Evolutionary conservation across 2,113 vertebrate genomes (phyloP).

Genomic region (Eulacestoma nigropectus): DNA sequence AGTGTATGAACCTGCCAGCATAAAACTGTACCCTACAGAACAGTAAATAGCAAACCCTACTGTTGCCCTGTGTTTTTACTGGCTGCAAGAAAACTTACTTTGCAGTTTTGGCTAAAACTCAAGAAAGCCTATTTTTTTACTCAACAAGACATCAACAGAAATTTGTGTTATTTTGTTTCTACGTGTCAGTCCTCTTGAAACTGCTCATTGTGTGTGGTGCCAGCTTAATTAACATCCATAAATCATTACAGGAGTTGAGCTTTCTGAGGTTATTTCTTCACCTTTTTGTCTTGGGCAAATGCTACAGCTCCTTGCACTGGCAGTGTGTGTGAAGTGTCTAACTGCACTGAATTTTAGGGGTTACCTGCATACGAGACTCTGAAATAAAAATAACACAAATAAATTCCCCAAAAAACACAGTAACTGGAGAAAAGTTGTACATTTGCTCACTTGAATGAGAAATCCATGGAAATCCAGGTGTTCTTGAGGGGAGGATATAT

Average conservation of each 20-base stretch:
- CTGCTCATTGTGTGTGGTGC: neutral
- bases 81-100: neutral
- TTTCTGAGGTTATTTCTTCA: neutral
- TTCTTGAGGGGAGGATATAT: neutral
- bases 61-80: neutral
- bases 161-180: neutral
- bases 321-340: neutral
- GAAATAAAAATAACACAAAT: neutral
- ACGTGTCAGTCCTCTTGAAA: neutral
- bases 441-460: neutral
- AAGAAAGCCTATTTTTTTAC: conserved; percentile 27
- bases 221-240: neutral
- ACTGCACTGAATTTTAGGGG: neutral
- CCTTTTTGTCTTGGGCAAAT: neutral
- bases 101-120: neutral
- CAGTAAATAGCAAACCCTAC: neutral
- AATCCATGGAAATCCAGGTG: neutral
- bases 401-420: neutral
- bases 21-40: neutral
- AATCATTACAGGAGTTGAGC: neutral
- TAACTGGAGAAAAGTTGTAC: neutral
- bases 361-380: neutral
- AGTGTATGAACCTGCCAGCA: neutral
- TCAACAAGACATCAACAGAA: neutral
- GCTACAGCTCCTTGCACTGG: neutral